Base-by-base conservation (phyloP, 1,140 invertebrate species). In the Pseudomyrmex dendroicus region DNA sequence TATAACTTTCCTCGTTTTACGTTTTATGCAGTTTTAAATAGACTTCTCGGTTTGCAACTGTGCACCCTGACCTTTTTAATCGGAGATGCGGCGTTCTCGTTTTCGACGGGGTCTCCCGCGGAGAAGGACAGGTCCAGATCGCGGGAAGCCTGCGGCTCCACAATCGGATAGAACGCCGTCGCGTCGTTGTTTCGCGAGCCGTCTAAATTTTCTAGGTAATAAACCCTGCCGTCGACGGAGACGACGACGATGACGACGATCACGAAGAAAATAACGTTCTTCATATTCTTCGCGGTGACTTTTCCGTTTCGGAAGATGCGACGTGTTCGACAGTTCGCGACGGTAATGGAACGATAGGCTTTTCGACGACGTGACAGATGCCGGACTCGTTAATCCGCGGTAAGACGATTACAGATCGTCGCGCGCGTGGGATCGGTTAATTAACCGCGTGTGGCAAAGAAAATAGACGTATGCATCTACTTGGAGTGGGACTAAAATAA, bases 61-160 rank as follows among this genome's bases (percentile, higher is more conserved):
- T 62, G 22, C 46, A 56, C 73, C 35, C 35, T 84, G 73, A 90
- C 91, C 85, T 91, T 92, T 84, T 87, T 89, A 13, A 68, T 12
- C 50, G 83, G 68, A 35, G 80, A 78, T n/a, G 84, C 66, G 13
- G 67, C 35, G 59, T 83, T 70, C 56, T 86, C 83, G n/a, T 59
- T 63, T 10, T 87, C 87, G 25, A 66, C 46, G 0, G 88, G 50
- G 15, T 91, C 89, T 1, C 87, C 91, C 20, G 89, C 86, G 17
- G 86, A 89, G 70, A 93, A 93, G 48, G 86, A 89, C 44, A 93
- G 68, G 68, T 93, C 91, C 46, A 93, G 87, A 84, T 93, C 91
- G 25, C 87, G 84, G 1, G 91, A 93, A 17, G 91, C 89, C 70
- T 92, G 89, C 83, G 92, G 87, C 15, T 84, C 80, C 35, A 64